Percentiles rank a stretch among this genome's conserved stretches.
Evolutionary conservation across 2,113 vertebrate genomes (phyloP).

Genomic region (Ranitomeya imitator): DNA sequence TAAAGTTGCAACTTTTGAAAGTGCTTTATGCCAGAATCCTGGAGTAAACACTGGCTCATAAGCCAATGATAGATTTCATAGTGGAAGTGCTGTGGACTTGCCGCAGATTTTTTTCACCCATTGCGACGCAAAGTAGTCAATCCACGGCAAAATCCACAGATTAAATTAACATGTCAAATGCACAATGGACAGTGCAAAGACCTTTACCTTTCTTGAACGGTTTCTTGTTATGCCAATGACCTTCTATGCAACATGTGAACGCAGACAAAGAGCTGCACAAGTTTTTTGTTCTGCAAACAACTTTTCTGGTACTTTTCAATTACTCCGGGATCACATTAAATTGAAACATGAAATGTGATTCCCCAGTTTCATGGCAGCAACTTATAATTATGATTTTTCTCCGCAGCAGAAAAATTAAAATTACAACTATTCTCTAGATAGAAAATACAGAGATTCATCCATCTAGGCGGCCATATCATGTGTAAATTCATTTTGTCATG

Average conservation of each 20-base stretch:
- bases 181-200: no score
- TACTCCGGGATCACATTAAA: not conserved
- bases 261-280: no score
- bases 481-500: not conserved
- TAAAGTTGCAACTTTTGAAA: no score
- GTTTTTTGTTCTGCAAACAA: not conserved
- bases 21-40: no score
- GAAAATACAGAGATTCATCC: not conserved
- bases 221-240: not conserved
- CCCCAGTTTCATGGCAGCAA: not conserved
- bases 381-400: not conserved
- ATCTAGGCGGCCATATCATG: not conserved
- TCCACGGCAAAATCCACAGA: no score
- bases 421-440: not conserved
- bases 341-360: not conserved
- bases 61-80: no score
- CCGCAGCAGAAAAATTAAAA: not conserved
- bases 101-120: no score
- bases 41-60: no score
- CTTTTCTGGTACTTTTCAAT: not conserved
- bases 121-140: no score
- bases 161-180: no score
- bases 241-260: not conserved
- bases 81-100: no score
- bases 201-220: no score